phyloP scores from a whole-genome alignment of 2,888 invertebrate genomes.

The Sinohyriopsis cumingii region DNA sequence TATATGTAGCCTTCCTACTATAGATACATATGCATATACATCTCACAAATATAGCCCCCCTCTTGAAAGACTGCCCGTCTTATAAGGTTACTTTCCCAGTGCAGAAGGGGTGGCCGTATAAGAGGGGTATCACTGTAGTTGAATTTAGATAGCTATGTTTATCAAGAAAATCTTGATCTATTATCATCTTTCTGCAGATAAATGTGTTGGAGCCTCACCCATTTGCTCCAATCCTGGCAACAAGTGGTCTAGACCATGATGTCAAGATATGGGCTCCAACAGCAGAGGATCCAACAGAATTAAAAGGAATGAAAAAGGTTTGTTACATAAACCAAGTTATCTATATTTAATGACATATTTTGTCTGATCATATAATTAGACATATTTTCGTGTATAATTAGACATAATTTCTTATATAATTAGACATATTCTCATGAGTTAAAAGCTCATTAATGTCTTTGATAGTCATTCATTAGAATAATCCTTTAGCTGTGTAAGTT shows the following conservation, averaged over 20 bases:
- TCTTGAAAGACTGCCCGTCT: too few species aligned
- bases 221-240: constrained; percentile 87
- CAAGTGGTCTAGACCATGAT: constrained; percentile 92
- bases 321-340: neutral
- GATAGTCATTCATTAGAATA: too few species aligned
- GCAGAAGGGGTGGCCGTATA: too few species aligned
- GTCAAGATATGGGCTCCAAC: constrained; percentile 88
- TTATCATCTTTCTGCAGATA: constrained; percentile 75
- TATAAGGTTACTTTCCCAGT: too few species aligned
- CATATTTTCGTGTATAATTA: neutral
- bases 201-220: constrained; percentile 96
- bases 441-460: too few species aligned
- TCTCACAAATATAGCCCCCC: too few species aligned
- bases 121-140: neutral
- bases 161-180: neutral
- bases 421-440: neutral
- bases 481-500: too few species aligned
- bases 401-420: neutral
- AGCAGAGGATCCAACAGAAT: constrained; percentile 72
- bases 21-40: too few species aligned
- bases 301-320: constrained; percentile 73
- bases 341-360: neutral
- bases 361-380: neutral
- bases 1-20: too few species aligned
- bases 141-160: neutral